Base-by-base conservation (phyloP, 2,113 vertebrate genomes). In the Cyphomyrus plagiostoma region DNA sequence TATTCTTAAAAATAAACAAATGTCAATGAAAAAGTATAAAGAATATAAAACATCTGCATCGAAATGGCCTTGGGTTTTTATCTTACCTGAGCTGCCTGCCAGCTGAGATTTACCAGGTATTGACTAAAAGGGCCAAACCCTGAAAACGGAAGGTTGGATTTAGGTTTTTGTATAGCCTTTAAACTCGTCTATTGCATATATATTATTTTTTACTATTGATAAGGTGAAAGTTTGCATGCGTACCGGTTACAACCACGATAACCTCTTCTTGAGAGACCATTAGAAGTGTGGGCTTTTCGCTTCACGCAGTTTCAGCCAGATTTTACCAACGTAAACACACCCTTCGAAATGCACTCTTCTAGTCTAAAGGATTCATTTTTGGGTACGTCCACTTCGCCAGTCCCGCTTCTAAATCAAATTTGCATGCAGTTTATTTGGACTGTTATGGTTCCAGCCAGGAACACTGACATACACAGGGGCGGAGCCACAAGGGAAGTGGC, bases 11-110 rank as follows among this genome's bases (percentile, higher is more conserved):
- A 39, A 80, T 42, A 42, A n/a, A 42, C 35, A 80, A 80, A 19
- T 80, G 6, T 80, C 35, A 80, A 19, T 80, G 19, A 42, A 15
- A 80, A 11, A 80, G 30, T 42, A 80, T 13, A 80, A 39, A 80
- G 2, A 39, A 39, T 80, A 80, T 6, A 77, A 49, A n/a, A 26
- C 45, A 48, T 50, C 23, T 50, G 83, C 46, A 48, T 86, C 45
- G 21, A 21, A 26, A 42, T n/a, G 15, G 30, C 15, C 26, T 39
- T 80, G 15, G 39, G 23, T 26, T 85, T 45, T 26, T 8, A 45
- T 23, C 89, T 91, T 95, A 98, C 97, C 96, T 98, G 97, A 56
- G 97, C 96, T 84, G 95, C 96, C 94, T 95, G 95, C 97, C 97
- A 98, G 93, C 96, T 98, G 70, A 95, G 96, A 93, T 97, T 98